Conservation (phyloP, 23 tunicate species). For the Corella eumyota region DNA sequence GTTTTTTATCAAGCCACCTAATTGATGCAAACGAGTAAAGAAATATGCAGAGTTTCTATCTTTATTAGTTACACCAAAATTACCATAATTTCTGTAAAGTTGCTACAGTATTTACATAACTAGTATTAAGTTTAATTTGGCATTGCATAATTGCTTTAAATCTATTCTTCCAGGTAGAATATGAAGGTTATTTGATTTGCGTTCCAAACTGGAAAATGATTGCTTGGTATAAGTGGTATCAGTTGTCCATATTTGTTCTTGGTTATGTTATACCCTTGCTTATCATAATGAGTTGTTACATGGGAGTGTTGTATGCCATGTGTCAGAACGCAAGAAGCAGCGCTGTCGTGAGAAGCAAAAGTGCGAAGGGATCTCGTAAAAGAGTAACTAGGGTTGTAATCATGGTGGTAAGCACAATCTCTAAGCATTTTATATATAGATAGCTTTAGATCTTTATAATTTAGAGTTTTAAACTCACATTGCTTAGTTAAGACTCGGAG, state of each 20-base stretch:
- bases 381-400: constrained; percentile 64
- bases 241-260: constrained; percentile 17
- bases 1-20: no score
- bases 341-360: constrained; percentile 19
- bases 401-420: constrained; percentile 78
- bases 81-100: no score
- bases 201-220: constrained; percentile 15
- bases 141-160: no score
- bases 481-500: no score
- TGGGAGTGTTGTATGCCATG: constrained; percentile 50
- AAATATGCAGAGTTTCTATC: no score
- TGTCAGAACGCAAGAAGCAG: constrained; percentile 40
- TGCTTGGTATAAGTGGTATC: constrained; percentile 28
- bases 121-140: no score
- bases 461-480: no score
- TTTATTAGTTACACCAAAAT: no score
- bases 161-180: constrained; percentile 21
- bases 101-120: no score
- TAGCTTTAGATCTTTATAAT: no score
- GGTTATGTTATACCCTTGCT: constrained; percentile 71
- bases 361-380: constrained; percentile 13
- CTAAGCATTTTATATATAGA: no score
- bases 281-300: constrained; percentile 52
- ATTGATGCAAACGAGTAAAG: no score
- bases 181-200: constrained; percentile 27